Conservation (phyloP, 2,797 vertebrate species). For the Mormyrus proboscirostris region DNA sequence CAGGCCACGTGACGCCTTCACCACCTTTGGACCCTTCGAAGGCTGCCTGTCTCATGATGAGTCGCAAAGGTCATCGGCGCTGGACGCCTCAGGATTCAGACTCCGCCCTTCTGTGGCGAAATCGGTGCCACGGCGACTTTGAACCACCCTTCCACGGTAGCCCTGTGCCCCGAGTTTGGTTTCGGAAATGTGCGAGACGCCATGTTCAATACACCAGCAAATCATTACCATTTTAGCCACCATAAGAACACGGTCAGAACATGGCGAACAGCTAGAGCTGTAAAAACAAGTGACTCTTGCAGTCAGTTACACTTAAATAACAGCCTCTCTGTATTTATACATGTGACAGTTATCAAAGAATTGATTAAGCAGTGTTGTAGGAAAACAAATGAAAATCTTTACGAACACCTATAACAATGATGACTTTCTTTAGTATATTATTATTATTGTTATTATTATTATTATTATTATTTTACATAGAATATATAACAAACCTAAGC, state of each 20-base stretch:
- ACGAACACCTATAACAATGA: neutral
- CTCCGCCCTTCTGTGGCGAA: constrained; percentile 9
- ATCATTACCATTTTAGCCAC: neutral
- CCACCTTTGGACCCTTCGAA: constrained; percentile 34
- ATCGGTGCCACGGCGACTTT: no score
- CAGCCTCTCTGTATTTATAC: neutral
- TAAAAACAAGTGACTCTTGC: no score
- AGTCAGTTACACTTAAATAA: neutral
- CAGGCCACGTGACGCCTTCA: constrained; percentile 27
- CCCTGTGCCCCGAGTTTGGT: neutral
- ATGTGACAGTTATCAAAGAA: neutral
- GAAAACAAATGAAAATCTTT: neutral
- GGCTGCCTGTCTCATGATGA: constrained; percentile 29
- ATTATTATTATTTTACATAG: neutral
- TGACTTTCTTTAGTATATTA: neutral
- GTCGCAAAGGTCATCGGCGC: constrained; percentile 28
- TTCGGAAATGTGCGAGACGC: constrained; percentile 2
- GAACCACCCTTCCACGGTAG: neutral
- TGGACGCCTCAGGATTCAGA: neutral
- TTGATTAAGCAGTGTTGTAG: neutral
- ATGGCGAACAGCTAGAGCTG: neutral
- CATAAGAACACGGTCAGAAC: neutral
- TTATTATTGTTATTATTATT: neutral
- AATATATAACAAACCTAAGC: neutral
- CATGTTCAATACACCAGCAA: neutral